Evolutionary conservation across 2,113 vertebrate genomes (phyloP), one percentile per base, ranked within the genome.

Genomic region (Limnothrissa miodon): DNA sequence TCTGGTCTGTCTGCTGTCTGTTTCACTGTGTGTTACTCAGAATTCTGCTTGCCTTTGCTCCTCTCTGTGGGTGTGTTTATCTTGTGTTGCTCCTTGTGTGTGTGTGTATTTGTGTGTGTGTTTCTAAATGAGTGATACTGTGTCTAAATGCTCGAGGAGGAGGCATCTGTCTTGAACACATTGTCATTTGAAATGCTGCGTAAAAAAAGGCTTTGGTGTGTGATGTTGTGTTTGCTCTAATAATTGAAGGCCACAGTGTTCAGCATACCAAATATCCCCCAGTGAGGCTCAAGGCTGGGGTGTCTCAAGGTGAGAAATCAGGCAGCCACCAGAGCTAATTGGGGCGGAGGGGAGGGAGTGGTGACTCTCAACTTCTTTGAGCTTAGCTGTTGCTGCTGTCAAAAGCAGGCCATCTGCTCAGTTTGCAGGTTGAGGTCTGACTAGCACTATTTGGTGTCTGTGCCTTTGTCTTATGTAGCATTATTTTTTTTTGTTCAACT

Each of bases 291-390:
- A 23, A 56, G 21, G 51, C 51, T 21, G 19, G 21, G 21, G 51
- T 23, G 51, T 56, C 51, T 56, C 51, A 56, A 56, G 51, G 51
- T 56, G 51, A 56, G 19, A 56, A 56, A 56, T 56, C 51, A 23
- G 19, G 7, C 51, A 5, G 51, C 19, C 51, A 6, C 6, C 1
- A 23, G 51, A 23, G 21, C 51, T 56, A 56, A 56, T 56, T 56
- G 51, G 51, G 19, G 51, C 4, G 51, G 51, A 56, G 4, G 51
- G 44, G 51, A 10, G n/a, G 36, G 53, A 80, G 79, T 33, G 29
- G 51, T n/a, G 62, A 39, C 79, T 85, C 53, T 85, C 74, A 74
- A 5, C 51, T 23, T 53, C 84, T 78, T 46, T 21, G 13, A 44
- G 62, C 33, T n/a, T 44, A 82, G 59, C 78, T 62, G 29, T 82